Percentiles rank a stretch among this genome's conserved stretches.
phyloP scores from a whole-genome alignment of 2,797 vertebrate genomes.

The Pseudochirops cupreus region DNA sequence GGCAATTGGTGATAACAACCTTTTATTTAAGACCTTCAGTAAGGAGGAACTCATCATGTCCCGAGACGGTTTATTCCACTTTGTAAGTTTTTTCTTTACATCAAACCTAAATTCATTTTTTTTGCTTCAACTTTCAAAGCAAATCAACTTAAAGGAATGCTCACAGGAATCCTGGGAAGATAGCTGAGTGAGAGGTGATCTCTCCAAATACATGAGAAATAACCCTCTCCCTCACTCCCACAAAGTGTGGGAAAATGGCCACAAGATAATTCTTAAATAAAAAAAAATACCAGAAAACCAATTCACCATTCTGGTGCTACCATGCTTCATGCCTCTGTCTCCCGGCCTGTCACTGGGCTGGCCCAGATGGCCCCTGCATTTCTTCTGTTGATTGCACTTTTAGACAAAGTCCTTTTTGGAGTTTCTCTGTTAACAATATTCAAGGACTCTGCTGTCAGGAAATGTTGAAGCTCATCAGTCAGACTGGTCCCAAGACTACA shows the following conservation, averaged over 20 bases:
- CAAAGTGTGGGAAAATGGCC: neutral
- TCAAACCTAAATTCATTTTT: neutral
- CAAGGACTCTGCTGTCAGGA: neutral
- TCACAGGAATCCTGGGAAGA: neutral
- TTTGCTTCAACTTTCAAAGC: neutral
- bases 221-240: neutral
- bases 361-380: neutral
- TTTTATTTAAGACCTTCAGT: neutral
- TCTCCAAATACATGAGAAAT: neutral
- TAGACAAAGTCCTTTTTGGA: neutral
- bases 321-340: neutral
- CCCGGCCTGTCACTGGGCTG: neutral
- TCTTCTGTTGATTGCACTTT: neutral
- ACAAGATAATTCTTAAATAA: neutral
- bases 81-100: neutral
- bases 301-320: neutral
- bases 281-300: neutral
- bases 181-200: neutral
- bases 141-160: neutral
- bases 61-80: neutral
- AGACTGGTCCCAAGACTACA: neutral
- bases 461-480: neutral
- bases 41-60: neutral
- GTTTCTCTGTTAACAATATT: neutral
- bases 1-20: neutral